Evolutionary conservation across 2,797 vertebrate genomes (phyloP), one percentile per base, ranked within the genome.

Genomic region (Acrossocheilus fasciatus): DNA sequence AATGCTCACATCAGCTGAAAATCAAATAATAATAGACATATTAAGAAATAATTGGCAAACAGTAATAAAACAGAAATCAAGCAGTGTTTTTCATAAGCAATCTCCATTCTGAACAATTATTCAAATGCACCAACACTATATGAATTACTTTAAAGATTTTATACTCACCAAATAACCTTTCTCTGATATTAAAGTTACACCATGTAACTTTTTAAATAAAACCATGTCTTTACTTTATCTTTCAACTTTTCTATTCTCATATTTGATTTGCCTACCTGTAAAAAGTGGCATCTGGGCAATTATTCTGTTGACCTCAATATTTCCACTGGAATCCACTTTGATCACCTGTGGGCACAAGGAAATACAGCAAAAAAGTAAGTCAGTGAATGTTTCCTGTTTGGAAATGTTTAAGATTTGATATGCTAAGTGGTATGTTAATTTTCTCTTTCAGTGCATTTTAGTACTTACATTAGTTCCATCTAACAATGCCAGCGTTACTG

Each of bases 281-380:
- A 89, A 94, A 43, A 95, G 83, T 15, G 95, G 95, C 66, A 94
- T 91, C 88, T 94, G 92, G 73, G 94, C 90, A 0, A 62, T 12
- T 39, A 95, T 92, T 14, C 85, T 79, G 93, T 97, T 96, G 87
- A 97, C 92, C 30, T 88, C 81, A 76, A 96, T 87, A 14, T 89
- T 84, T 43, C 94, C 94, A 26, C 86, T 79, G 1, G 91, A 68
- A 20, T 88, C 91, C 59, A 96, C 87, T 86, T 83, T 92, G 41
- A 95, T 79, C 8, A 94, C 84, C 95, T 96, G 91, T 57, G 57
- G 6, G 45, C 30, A 54, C 39, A 50, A 23, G 34, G 4, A 0
- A 69, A 69, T 69, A 69, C 66, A 20, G 15, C 30, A 36, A 18
- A 18, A 59, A 36, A 18, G 3, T 12, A 7, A 52, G 6, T 45